Conservation (phyloP, 2,113 vertebrate species). For the Tinamus guttatus region DNA sequence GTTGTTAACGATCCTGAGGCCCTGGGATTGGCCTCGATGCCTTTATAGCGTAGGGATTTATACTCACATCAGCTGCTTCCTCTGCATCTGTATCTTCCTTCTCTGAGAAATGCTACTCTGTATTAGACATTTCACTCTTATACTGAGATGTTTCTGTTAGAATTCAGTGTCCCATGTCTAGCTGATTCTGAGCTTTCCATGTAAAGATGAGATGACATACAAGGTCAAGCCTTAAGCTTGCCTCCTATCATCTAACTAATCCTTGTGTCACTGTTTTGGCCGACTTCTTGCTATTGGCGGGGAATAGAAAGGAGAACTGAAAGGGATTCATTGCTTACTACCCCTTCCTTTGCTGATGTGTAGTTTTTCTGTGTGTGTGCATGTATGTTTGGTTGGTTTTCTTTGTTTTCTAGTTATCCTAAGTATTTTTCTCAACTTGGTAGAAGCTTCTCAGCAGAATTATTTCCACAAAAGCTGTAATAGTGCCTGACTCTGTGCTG, state of each 20-base stretch:
- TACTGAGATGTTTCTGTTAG: rapidly evolving
- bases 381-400: no score
- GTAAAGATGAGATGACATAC: background rate
- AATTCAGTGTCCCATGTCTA: background rate
- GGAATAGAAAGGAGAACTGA: background rate
- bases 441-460: background rate
- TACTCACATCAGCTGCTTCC: no score
- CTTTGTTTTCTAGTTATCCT: background rate
- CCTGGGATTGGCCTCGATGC: background rate
- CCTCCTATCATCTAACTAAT: background rate
- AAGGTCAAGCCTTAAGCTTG: background rate
- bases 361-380: no score
- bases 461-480: background rate
- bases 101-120: background rate
- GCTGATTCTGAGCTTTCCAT: background rate
- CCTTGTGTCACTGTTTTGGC: background rate
- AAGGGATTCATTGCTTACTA: background rate
- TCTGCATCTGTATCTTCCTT: background rate
- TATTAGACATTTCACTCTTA: background rate
- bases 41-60: background rate
- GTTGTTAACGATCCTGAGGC: background rate
- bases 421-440: background rate
- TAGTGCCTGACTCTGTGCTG: background rate
- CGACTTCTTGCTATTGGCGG: background rate
- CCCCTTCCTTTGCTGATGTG: no score